Base-by-base conservation (phyloP, 2,797 vertebrate species). In the Heterohyrax brucei region DNA sequence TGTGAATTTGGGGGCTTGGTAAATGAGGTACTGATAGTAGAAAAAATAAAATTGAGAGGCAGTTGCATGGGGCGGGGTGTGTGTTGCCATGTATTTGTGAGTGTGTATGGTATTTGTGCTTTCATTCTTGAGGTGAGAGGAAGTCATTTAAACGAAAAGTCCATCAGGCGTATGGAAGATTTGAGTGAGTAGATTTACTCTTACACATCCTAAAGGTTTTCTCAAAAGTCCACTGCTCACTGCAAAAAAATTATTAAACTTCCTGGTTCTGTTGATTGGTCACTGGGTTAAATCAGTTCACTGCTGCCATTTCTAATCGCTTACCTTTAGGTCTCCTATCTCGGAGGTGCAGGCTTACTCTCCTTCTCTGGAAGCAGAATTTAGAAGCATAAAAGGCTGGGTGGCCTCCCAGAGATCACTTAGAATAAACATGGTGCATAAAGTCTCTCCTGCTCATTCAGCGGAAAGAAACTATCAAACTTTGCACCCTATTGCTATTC, bases 381-480 rank as follows among this genome's bases (percentile, higher is more conserved):
- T 89, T 39, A 59, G 89, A 89, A 28, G 86, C 12, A 18, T 33
- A 62, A 78, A n/a, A 56, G 30, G 16, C 77, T 28, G 72, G 26
- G 48, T 46, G 24, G 33, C 56, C 12, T 24, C 94, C 48, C 44
- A 92, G 95, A 93, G 44, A 33, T 30, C 92, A 75, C 95, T 90
- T 76, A 95, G 89, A 97, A 98, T 92, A 97, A 97, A 97, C 76
- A 75, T 5, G 72, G 61, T 16, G 93, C 88, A 85, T 94, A 96
- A 96, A 97, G 72, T 14, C 2, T 64, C 90, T 56, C 85, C 94
- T 95, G 95, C 95, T 95, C 91, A 81, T 76, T 94, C 93, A 96
- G 84, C 93, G 96, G 96, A 98, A 98, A 98, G 89, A 97, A 98
- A 77, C 95, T 82, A 97, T 97, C 97, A 96, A 93, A 96, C 79